Evolutionary conservation across 2,113 vertebrate species (phyloP).

Genomic region (Charadrius vociferus): DNA sequence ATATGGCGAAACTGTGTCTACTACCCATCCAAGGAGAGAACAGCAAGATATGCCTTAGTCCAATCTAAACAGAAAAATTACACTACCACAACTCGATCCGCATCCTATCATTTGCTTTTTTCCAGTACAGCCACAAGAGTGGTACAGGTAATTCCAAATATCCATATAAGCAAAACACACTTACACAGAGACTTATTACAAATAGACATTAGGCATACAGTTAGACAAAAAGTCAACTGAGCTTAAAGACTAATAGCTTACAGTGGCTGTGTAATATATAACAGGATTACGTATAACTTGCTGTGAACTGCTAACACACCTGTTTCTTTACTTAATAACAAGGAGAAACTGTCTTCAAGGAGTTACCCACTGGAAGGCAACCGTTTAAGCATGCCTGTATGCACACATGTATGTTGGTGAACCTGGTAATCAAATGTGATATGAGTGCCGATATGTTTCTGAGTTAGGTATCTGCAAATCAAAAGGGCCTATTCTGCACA

Average conservation of each 20-base stretch:
- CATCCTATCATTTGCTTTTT: background rate
- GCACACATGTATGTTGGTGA: fast-evolving
- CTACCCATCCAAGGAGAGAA: background rate
- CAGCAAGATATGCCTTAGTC: background rate
- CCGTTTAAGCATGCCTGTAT: too few relatives aligned
- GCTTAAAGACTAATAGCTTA: background rate
- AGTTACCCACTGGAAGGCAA: background rate
- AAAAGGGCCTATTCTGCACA: background rate
- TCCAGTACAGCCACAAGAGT: too few relatives aligned
- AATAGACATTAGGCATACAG: too few relatives aligned
- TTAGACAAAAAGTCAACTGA: background rate
- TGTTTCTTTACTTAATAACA: background rate
- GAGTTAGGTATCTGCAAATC: background rate
- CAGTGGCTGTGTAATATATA: background rate
- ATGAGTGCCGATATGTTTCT: fast-evolving
- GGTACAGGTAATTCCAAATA: background rate
- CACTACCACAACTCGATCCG: background rate
- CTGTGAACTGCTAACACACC: background rate
- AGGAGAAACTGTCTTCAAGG: background rate
- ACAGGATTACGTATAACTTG: background rate
- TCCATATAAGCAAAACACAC: background rate
- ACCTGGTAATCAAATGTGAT: too few relatives aligned
- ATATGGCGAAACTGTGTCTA: background rate
- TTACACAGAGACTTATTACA: background rate
- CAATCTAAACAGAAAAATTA: background rate